These are phyloP conservation scores for Rutpela maculata DNA, from an alignment of 2,888 invertebrate genomes.

Conservation along the genomic window DNA sequence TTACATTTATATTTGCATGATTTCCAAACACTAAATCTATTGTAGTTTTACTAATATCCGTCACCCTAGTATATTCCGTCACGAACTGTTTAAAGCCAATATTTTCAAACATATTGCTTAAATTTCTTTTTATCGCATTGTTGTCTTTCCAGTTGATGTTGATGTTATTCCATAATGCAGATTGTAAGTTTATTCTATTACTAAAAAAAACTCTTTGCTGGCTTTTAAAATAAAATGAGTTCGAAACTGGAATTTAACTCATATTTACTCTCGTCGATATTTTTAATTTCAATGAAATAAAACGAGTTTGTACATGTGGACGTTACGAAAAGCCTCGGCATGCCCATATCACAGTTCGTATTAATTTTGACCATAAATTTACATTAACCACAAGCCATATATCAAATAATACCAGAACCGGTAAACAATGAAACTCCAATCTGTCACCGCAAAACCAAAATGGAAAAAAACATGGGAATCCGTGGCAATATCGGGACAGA, in stretches of 20 bases:
- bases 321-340: neutral
- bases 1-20: no score
- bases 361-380: conserved; percentile 19
- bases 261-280: neutral
- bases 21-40: no score
- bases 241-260: neutral
- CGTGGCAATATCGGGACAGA: conserved; percentile 19
- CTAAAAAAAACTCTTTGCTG: no score
- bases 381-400: conserved; percentile 20
- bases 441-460: conserved; percentile 14
- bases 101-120: no score
- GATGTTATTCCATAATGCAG: no score
- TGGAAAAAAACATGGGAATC: neutral
- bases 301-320: neutral
- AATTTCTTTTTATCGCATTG: no score
- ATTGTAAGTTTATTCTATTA: no score
- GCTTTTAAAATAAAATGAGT: neutral
- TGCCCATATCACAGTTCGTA: neutral
- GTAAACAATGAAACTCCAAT: conserved; percentile 28
- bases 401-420: conserved; percentile 21
- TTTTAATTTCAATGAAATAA: neutral
- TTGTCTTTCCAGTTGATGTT: no score
- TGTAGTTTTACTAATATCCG: no score
- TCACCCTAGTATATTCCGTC: no score
- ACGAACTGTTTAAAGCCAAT: no score